phyloP scores from a whole-genome alignment of 2,888 invertebrate genomes.

The Amphipyra tragopoginis region DNA sequence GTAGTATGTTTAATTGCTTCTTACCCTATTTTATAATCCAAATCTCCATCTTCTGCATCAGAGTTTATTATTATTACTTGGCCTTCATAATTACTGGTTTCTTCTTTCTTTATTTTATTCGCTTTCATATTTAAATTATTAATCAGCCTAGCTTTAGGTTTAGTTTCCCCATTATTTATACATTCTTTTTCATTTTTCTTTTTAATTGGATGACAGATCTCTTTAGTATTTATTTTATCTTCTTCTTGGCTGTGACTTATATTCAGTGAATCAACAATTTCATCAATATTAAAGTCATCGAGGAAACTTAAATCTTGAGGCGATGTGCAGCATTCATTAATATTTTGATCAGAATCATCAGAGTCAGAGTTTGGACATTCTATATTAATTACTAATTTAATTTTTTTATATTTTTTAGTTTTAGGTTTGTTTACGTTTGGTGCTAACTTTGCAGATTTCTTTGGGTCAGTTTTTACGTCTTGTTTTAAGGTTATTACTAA shows the following conservation, averaged over 20 bases:
- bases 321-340: constrained; percentile 37
- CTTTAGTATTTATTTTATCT: background rate
- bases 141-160: background rate
- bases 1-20: background rate
- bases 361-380: constrained; percentile 51
- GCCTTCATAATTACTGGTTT: background rate
- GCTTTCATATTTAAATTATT: background rate
- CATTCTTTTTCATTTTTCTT: background rate
- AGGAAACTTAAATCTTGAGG: constrained; percentile 76
- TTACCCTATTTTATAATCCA: constrained; percentile 21
- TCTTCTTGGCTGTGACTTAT: constrained; percentile 2
- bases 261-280: constrained; percentile 71
- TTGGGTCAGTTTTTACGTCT: constrained; percentile 30
- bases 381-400: constrained; percentile 73
- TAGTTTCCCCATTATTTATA: background rate
- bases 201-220: background rate
- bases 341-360: constrained; percentile 49
- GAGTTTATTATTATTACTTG: constrained; percentile 5
- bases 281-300: constrained; percentile 80
- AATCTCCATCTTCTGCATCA: constrained; percentile 5
- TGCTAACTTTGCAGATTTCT: constrained; percentile 11
- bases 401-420: constrained; percentile 61
- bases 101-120: background rate
- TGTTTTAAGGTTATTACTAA: constrained; percentile 59
- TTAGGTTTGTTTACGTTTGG: constrained; percentile 42